Base-by-base conservation (phyloP, 2,113 vertebrate genomes). In the Hirundichthys speculiger region DNA sequence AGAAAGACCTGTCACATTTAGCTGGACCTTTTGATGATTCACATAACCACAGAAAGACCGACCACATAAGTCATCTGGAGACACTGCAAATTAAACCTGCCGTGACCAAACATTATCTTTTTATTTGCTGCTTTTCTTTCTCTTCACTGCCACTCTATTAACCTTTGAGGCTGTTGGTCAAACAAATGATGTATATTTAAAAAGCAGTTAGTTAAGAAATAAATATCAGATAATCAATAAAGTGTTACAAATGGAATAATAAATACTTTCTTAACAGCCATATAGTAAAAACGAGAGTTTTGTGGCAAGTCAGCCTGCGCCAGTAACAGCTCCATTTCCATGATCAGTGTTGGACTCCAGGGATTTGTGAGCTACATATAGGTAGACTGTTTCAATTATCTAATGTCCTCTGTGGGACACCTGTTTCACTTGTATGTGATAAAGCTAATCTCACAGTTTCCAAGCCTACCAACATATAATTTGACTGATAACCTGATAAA, bases 381-480 rank as follows among this genome's bases (percentile, higher is more conserved):
- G 54, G 21, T 56, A 14, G 21, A 3, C 58, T 73, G 42, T 59
- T 80, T 65, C n/a, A n/a, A 85, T 85, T 59, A 82, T 86, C 62
- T 65, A 4, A 64, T 40, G 60, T 76, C 69, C 69, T 14, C 20
- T 68, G 56, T 79, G 66, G 76, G 69, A 80, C 65, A 14, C 49
- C 46, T 43, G 61, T 41, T 64, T 77, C 67, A 27, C 30, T 45
- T 42, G 20, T 18, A 73, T 34, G 57, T 70, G 62, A 69, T 66
- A 63, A 58, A 59, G 68, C 69, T 79, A 53, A 85, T 84, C 46
- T 69, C 34, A 42, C 46, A 79, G 61, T 57, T 77, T 74, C 62
- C 49, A 24, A 49, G 45, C 40, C 54, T 61, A 5, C 45, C 39
- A 24, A 59, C 11, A 13, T 51, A 73, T 27, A 62, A 75, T 53